These are phyloP conservation scores for Vultur gryphus DNA, from an alignment of 2,797 vertebrate species.

Conservation along the genomic window DNA sequence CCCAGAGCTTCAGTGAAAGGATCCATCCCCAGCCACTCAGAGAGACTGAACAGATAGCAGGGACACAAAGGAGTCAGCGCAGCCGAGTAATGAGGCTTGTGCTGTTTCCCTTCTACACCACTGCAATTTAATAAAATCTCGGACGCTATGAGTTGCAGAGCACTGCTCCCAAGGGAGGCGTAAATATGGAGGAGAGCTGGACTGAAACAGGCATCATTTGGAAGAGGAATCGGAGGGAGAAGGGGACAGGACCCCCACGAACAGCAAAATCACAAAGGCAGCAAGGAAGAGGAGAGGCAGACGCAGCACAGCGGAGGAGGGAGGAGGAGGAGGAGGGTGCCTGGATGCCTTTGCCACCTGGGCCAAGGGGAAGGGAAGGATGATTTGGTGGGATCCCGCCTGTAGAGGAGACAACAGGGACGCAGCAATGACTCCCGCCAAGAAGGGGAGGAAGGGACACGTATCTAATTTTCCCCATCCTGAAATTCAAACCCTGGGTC, in stretches of 20 bases:
- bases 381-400: not conserved
- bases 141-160: not conserved
- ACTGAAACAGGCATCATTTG: not conserved
- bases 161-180: not conserved
- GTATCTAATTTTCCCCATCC: not conserved
- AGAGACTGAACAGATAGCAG: fast-evolving
- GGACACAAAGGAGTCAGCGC: not conserved
- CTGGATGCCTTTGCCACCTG: not conserved
- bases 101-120: not conserved
- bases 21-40: fast-evolving
- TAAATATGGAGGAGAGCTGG: not conserved
- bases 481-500: not conserved
- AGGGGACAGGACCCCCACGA: not conserved
- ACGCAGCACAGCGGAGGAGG: fast-evolving
- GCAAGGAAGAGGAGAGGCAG: not conserved
- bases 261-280: not conserved
- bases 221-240: not conserved
- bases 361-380: not conserved
- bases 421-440: fast-evolving
- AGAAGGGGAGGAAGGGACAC: not conserved
- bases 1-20: not conserved
- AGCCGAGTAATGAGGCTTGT: fast-evolving
- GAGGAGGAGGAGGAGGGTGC: not conserved
- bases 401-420: not conserved
- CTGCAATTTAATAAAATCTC: not conserved